Base-by-base conservation (phyloP, 2,888 invertebrate genomes). In the Thera obeliscata region DNA sequence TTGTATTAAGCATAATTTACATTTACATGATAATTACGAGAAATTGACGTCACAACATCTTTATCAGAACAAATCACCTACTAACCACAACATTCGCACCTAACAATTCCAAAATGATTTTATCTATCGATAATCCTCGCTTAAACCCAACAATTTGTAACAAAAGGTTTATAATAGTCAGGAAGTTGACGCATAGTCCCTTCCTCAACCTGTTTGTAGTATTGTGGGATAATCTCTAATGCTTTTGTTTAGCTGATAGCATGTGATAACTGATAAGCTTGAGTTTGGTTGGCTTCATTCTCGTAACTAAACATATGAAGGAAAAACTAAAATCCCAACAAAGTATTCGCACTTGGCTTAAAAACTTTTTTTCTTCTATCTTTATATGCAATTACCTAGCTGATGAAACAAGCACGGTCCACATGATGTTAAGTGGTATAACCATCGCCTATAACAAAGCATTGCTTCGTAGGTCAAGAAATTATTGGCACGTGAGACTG, bases 161-260 rank as follows among this genome's bases (percentile, higher is more conserved):
- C 85, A 84, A 84, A 79, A 72, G 79, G 73, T 59, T 75, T 74
- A 58, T 61, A 80, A 75, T 74, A 77, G 77, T 81, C 88, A 90
- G 92, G 91, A 91, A 90, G 90, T 88, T 88, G 90, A 89, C 87
- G 87, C 88, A 89, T 84, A 76, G 76, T 78, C 80, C 83, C 79
- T 83, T 85, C 78, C 81, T 79, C 56, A 81, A 82, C 82, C 82
- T 87, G 88, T 88, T 87, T 84, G 79, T 79, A 72, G 71, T 79
- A 78, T 74, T 61, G 71, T 67, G 73, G 78, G 83, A 85, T 86
- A 83, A 75, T 71, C 77, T 74, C 69, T 81, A 81, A 82, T 77
- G 72, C 83, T 76, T 78, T 90, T 89, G 86, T 88, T 86, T 74
- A 64, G 65, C 69, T 74, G 85, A 87, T 89, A 88, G 84, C 73